Evolutionary conservation across 2,797 vertebrate species (phyloP).

Genomic region (Sitta carolinensis): DNA sequence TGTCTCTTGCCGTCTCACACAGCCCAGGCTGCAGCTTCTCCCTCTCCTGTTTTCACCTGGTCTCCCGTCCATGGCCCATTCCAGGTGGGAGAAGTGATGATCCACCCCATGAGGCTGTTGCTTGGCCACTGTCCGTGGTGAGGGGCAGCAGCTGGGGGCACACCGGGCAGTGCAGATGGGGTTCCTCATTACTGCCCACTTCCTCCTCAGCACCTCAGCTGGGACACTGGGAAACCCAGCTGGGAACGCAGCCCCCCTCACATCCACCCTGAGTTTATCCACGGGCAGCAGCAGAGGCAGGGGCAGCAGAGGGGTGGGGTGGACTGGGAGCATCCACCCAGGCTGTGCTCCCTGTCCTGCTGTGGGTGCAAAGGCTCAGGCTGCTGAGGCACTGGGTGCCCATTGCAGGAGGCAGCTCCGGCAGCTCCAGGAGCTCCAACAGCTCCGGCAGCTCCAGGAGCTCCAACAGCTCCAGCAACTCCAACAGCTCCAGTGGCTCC

Average conservation of each 20-base stretch:
- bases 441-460: background rate
- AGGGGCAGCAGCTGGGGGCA: background rate
- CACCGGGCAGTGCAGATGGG: rapidly evolving
- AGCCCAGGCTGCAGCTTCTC: background rate
- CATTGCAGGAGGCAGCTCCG: rapidly evolving
- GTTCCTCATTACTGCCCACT: background rate
- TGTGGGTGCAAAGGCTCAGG: rapidly evolving
- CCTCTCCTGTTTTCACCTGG: rapidly evolving
- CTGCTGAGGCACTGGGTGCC: background rate
- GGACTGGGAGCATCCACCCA: background rate
- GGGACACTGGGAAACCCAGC: background rate
- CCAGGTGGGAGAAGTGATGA: rapidly evolving
- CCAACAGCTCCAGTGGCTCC: background rate
- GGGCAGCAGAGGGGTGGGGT: rapidly evolving
- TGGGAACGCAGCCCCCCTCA: rapidly evolving
- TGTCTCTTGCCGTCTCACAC: background rate
- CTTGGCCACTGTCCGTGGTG: rapidly evolving
- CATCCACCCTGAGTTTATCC: background rate
- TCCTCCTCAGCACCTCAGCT: background rate
- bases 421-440: background rate
- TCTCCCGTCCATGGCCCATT: too few relatives aligned
- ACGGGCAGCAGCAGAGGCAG: background rate
- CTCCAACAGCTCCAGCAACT: background rate
- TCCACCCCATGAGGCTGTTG: rapidly evolving
- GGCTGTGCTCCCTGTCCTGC: background rate